A percentile compares a stretch with the other conserved stretches of the same genome.
Evolutionary conservation across 2,888 invertebrate genomes (phyloP).

Genomic region (Onthophagus sagittarius): DNA sequence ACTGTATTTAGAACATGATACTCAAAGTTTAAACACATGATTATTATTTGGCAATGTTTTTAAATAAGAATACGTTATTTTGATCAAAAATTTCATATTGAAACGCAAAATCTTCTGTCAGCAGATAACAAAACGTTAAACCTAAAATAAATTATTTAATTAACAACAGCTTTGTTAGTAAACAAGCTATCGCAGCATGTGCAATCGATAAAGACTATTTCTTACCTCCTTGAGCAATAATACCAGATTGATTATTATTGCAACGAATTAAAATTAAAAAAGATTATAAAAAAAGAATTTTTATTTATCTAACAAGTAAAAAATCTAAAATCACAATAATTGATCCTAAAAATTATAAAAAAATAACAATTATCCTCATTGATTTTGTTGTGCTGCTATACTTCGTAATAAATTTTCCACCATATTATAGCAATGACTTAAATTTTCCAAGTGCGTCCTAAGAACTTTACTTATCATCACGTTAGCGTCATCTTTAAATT

Average conservation of each 20-base stretch:
- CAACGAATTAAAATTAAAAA: background rate
- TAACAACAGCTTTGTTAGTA: background rate
- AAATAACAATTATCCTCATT: constrained; percentile 10
- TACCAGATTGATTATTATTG: background rate
- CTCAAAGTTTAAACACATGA: too few relatives aligned
- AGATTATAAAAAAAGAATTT: constrained; percentile 10
- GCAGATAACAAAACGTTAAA: too few relatives aligned
- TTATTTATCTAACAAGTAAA: background rate
- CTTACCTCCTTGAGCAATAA: too few relatives aligned
- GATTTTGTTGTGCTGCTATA: constrained; percentile 7
- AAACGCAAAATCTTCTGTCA: too few relatives aligned
- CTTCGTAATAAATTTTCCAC: constrained; percentile 19
- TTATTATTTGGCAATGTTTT: too few relatives aligned
- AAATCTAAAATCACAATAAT: constrained; percentile 7
- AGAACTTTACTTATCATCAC: constrained; percentile 23
- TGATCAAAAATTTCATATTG: too few relatives aligned
- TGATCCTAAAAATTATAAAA: background rate
- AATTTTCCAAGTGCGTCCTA: constrained; percentile 22
- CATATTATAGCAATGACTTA: constrained; percentile 23
- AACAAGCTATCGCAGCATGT: background rate
- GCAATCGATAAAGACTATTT: background rate
- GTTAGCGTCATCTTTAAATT: constrained; percentile 20
- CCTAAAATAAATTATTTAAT: too few relatives aligned
- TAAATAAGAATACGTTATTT: too few relatives aligned
- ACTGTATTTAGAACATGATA: too few relatives aligned